phyloP scores from a whole-genome alignment of 2,113 vertebrate species.

The Upupa epops region DNA sequence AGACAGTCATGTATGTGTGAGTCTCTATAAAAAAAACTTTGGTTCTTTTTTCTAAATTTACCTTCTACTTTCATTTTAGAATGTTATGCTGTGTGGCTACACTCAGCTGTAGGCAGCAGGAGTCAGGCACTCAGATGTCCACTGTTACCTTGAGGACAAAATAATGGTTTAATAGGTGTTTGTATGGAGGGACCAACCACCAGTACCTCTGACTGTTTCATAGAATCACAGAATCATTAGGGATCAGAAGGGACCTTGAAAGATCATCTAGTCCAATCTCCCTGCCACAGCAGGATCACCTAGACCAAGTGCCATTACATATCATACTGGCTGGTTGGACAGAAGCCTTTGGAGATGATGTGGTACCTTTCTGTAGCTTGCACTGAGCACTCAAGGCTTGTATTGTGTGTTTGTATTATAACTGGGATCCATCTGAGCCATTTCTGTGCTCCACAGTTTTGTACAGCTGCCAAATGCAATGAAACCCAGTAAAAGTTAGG shows the following conservation, averaged over 20 bases:
- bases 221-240: too few relatives aligned
- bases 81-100: background rate
- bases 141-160: background rate
- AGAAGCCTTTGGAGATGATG: background rate
- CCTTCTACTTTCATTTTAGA: background rate
- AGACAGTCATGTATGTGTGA: background rate
- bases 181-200: background rate
- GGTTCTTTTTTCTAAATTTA: background rate
- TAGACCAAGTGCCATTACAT: too few relatives aligned
- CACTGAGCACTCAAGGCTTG: background rate
- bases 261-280: too few relatives aligned
- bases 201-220: background rate
- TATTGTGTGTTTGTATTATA: background rate
- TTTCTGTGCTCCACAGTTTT: background rate
- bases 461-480: slow-evolving; percentile 17
- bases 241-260: too few relatives aligned
- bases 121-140: background rate
- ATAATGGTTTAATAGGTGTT: background rate
- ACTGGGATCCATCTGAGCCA: background rate
- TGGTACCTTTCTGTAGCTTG: background rate
- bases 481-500: background rate
- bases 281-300: too few relatives aligned
- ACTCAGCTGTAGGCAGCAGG: background rate
- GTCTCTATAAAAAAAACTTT: background rate
- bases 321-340: background rate